These are phyloP conservation scores for Trichacis sp. DNA, from an alignment of 2,888 invertebrate species.

Conservation along the genomic window DNA sequence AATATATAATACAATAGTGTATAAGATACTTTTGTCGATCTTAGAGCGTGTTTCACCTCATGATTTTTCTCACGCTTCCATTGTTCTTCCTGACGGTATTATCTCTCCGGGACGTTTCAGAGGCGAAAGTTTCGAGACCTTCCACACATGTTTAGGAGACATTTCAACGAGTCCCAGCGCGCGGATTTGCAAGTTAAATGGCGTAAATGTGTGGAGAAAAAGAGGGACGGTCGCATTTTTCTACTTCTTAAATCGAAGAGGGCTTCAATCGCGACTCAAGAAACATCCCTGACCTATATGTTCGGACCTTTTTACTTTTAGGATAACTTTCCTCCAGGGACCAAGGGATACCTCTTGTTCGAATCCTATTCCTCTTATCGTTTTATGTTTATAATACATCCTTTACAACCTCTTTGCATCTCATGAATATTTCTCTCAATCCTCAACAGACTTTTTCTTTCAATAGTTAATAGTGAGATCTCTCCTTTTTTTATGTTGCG, in stretches of 20 bases:
- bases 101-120: constrained; percentile 21
- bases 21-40: background rate
- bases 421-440: too few species aligned
- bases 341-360: constrained; percentile 20
- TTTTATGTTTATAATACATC: constrained; percentile 29
- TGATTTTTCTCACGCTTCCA: constrained; percentile 56
- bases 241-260: constrained; percentile 25
- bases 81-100: constrained; percentile 16
- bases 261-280: constrained; percentile 35
- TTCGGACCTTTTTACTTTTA: constrained; percentile 21
- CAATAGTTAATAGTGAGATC: too few species aligned
- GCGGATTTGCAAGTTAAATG: constrained; percentile 64
- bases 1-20: background rate
- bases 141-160: constrained; percentile 56
- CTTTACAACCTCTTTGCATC: constrained; percentile 9
- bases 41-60: constrained; percentile 46
- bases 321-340: constrained; percentile 18
- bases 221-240: background rate
- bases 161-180: constrained; percentile 49
- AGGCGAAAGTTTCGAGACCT: constrained; percentile 45
- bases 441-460: too few species aligned
- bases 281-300: constrained; percentile 38
- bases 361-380: constrained; percentile 31
- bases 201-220: constrained; percentile 52
- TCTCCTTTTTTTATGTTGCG: too few species aligned